phyloP scores from a whole-genome alignment of 2,797 vertebrate species.

The Anabacerthia variegaticeps region DNA sequence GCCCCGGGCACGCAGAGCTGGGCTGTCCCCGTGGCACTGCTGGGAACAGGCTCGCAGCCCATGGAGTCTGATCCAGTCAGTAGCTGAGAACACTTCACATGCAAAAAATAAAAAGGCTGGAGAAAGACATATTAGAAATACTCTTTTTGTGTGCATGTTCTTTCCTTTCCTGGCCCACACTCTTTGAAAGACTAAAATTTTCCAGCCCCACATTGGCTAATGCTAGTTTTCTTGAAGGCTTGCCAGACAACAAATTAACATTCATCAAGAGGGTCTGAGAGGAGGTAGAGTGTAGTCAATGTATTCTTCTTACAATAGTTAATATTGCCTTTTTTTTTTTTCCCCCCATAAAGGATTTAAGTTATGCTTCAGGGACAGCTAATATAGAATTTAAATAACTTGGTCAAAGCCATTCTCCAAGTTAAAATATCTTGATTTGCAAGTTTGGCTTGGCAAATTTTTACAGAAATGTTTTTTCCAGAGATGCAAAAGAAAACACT shows the following conservation, averaged over 20 bases:
- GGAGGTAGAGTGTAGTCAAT: constrained; percentile 25
- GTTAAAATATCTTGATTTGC: constrained; percentile 10
- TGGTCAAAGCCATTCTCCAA: not conserved
- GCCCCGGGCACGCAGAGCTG: rapidly evolving
- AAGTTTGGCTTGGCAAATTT: constrained; percentile 36
- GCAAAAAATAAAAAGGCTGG: not conserved
- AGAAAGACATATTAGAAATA: not conserved
- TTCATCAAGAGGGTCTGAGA: constrained; percentile 3
- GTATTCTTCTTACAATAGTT: constrained; percentile 27
- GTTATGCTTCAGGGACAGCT: not conserved
- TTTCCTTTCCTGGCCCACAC: not conserved
- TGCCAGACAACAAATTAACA: not conserved
- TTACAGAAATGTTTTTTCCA: constrained; percentile 46
- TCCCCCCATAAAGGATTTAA: not conserved
- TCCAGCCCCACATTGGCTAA: not conserved
- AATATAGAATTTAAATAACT: not conserved
- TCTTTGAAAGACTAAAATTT: constrained; percentile 28
- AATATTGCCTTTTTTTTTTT: not conserved
- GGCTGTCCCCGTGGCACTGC: not conserved
- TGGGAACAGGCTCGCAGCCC: not conserved
- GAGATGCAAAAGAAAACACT: constrained; percentile 5
- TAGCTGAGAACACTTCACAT: not conserved
- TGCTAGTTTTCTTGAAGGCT: constrained; percentile 1
- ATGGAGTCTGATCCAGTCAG: not conserved
- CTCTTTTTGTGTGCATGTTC: not conserved